Conservation (phyloP, 2,113 vertebrate genomes). For the Calyptommatus sinebrachiatus region DNA sequence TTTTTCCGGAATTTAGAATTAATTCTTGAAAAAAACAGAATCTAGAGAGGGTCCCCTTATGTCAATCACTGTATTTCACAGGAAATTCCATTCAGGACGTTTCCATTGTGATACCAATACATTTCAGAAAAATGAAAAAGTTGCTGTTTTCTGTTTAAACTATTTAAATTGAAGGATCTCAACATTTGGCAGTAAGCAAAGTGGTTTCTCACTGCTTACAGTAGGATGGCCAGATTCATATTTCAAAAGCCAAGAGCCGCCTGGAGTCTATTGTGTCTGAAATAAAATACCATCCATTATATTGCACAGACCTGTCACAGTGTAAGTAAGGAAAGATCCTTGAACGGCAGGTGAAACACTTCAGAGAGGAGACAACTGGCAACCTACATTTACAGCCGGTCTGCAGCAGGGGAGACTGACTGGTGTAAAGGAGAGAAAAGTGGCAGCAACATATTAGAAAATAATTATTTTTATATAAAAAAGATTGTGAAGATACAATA, state of each 20-base stretch:
- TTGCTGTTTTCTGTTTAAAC: conserved; percentile 7
- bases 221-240: not conserved
- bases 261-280: not conserved
- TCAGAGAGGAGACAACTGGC: conserved; percentile 4
- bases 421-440: not conserved
- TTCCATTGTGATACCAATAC: too few species aligned
- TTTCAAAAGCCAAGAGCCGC: conserved; percentile 14
- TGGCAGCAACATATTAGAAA: not conserved
- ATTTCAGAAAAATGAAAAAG: conserved; percentile 7
- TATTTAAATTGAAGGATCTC: not conserved
- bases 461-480: too few species aligned
- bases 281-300: not conserved
- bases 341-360: fast-evolving
- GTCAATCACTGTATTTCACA: too few species aligned
- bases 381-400: fast-evolving
- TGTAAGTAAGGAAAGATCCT: not conserved
- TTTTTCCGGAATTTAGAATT: too few species aligned
- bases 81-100: too few species aligned
- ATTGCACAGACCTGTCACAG: not conserved
- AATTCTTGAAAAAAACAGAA: too few species aligned
- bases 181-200: fast-evolving
- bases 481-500: not conserved
- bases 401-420: not conserved
- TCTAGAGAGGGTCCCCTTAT: too few species aligned
- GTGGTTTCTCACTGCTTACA: not conserved